Percentiles rank a stretch among this genome's conserved stretches.
phyloP scores from a whole-genome alignment of 1,140 invertebrate genomes.

The Chionoecetes opilio region DNA sequence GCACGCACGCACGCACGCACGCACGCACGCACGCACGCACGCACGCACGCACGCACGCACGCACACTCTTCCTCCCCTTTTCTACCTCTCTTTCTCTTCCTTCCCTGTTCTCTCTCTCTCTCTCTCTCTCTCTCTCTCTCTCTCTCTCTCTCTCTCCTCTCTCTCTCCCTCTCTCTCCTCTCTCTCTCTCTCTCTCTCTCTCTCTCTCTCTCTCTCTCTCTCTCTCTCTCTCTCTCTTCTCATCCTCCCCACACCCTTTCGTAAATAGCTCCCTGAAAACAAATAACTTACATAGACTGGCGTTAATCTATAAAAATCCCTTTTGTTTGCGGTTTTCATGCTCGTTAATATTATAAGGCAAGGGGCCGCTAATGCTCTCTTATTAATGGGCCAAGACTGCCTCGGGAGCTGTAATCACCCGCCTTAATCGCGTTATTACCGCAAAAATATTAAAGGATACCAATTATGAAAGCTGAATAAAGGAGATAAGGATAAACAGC shows the following conservation, averaged over 20 bases:
- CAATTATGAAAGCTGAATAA: too few relatives aligned
- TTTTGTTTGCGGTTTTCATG: background rate
- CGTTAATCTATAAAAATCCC: background rate
- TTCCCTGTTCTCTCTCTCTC: background rate
- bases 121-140: background rate
- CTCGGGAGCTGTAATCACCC: background rate
- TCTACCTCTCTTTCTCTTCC: too few relatives aligned
- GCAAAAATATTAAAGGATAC: too few relatives aligned
- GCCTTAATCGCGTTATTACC: background rate
- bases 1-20: too few relatives aligned
- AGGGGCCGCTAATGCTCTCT: constrained; percentile 3
- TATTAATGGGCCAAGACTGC: background rate
- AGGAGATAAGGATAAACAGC: too few relatives aligned
- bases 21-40: too few relatives aligned
- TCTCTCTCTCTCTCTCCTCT: background rate
- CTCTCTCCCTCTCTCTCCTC: background rate
- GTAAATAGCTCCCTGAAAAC: too few relatives aligned
- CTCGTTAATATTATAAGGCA: background rate
- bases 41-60: too few relatives aligned
- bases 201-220: background rate
- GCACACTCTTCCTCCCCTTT: too few relatives aligned
- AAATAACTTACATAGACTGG: too few relatives aligned
- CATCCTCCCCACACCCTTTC: too few relatives aligned
- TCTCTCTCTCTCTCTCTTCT: constrained; percentile 47
- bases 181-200: background rate